Evolutionary conservation across 2,888 invertebrate genomes (phyloP).

Genomic region (Ophion costatus): DNA sequence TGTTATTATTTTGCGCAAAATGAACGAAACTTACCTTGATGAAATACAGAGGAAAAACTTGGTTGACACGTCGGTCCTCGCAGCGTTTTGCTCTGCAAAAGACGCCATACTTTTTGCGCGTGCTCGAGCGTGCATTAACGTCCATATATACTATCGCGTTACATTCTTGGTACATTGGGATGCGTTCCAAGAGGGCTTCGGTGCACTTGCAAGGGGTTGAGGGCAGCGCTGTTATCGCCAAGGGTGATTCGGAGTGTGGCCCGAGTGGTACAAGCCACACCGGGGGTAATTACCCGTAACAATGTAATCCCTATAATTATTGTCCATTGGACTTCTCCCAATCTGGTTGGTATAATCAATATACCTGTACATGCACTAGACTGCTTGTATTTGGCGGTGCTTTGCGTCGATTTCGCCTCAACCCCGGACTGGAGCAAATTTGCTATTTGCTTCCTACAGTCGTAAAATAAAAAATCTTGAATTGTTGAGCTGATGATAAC

Average conservation of each 20-base stretch:
- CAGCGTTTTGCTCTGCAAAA: constrained; percentile 15
- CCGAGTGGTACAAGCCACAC: constrained; percentile 68
- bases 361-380: constrained; percentile 2
- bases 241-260: constrained; percentile 61
- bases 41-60: not conserved
- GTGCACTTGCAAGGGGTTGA: constrained; percentile 42
- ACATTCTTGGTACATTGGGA: constrained; percentile 27
- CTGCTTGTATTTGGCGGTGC: not conserved
- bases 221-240: constrained; percentile 41
- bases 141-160: constrained; percentile 11
- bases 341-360: constrained; percentile 7
- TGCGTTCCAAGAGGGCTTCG: constrained; percentile 30
- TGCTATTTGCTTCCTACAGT: not conserved
- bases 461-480: not conserved
- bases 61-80: not conserved
- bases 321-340: constrained; percentile 67
- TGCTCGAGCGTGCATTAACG: not conserved
- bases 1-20: constrained; percentile 6
- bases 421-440: constrained; percentile 9
- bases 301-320: constrained; percentile 78
- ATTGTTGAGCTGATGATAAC: constrained; percentile 4
- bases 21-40: not conserved
- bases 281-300: constrained; percentile 75
- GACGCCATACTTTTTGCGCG: not conserved
- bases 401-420: constrained; percentile 14